Conservation (phyloP, 2,888 invertebrate species). For the Apotomis betuletana region DNA sequence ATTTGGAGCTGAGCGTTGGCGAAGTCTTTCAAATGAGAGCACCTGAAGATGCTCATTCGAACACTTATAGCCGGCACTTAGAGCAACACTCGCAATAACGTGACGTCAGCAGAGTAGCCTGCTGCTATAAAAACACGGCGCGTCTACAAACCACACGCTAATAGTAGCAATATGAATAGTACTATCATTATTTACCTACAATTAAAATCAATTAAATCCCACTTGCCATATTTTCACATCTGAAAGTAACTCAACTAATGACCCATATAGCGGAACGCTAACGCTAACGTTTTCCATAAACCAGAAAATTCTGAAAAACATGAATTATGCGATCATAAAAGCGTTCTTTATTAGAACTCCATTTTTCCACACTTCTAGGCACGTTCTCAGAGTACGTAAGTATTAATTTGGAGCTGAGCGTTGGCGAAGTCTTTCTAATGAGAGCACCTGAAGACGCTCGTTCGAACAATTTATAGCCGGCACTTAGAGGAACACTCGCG, state of each 20-base stretch:
- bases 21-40: constrained; percentile 66
- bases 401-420: constrained; percentile 49
- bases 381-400: constrained; percentile 18
- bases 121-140: constrained; percentile 56
- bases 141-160: constrained; percentile 44
- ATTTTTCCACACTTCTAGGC: constrained; percentile 3
- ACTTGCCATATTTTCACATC: no score
- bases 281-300: no score
- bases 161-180: no score
- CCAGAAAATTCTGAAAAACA: no score
- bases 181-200: no score
- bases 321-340: not conserved
- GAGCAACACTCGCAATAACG: constrained; percentile 55
- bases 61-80: constrained; percentile 76
- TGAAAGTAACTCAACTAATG: no score
- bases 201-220: no score
- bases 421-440: constrained; percentile 63
- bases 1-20: constrained; percentile 52
- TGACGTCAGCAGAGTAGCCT: constrained; percentile 57
- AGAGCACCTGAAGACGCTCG: constrained; percentile 70
- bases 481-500: constrained; percentile 66
- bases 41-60: constrained; percentile 68
- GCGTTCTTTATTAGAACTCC: not conserved
- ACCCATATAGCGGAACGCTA: no score
- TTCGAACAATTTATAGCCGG: constrained; percentile 71